Evolutionary conservation across 2,888 invertebrate genomes (phyloP).

Genomic region (Diaperis boleti): DNA sequence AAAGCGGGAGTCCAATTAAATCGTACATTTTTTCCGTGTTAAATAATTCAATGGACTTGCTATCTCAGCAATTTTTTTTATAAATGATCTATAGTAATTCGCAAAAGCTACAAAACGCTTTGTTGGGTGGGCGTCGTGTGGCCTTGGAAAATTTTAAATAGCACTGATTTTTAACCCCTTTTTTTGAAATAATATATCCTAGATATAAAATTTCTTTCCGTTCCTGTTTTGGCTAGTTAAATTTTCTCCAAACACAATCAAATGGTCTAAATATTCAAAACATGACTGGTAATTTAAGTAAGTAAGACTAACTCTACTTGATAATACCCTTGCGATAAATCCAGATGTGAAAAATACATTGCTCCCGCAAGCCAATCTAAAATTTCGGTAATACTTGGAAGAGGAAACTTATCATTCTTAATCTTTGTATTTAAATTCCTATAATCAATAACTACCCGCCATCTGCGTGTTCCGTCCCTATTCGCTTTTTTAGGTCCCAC

Average conservation of each 20-base stretch:
- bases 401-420: constrained; percentile 45
- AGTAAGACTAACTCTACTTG: constrained; percentile 50
- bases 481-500: constrained; percentile 43
- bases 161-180: no score
- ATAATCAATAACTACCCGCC: constrained; percentile 46
- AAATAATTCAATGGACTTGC: no score
- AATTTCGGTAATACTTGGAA: constrained; percentile 50
- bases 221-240: no score
- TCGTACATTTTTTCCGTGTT: no score
- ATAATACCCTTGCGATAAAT: constrained; percentile 50
- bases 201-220: no score
- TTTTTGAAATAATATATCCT: no score
- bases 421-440: constrained; percentile 40
- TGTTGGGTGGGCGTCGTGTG: no score
- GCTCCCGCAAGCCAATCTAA: constrained; percentile 50
- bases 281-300: constrained; percentile 45
- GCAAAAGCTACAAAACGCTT: no score
- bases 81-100: no score
- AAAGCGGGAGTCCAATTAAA: no score
- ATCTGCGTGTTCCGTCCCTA: constrained; percentile 41
- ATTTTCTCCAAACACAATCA: constrained; percentile 48
- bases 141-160: no score
- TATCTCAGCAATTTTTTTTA: no score
- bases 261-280: constrained; percentile 45
- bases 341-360: constrained; percentile 41